Percentiles rank a stretch among this genome's conserved stretches.
Evolutionary conservation across 2,797 vertebrate species (phyloP).

Genomic region (Sarcoramphus papa): DNA sequence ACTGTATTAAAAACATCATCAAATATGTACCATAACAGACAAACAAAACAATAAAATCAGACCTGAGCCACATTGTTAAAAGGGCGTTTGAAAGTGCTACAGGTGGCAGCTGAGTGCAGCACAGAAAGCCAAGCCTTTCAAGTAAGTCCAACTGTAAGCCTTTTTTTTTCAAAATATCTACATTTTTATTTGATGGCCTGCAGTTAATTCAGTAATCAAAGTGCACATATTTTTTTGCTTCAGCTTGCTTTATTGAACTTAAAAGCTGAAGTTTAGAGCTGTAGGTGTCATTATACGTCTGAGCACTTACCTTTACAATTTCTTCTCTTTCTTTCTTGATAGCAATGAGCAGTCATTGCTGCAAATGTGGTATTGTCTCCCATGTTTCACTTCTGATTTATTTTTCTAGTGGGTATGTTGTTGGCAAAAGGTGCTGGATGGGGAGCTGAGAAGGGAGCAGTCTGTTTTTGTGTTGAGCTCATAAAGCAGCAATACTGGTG

Average conservation of each 20-base stretch:
- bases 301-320: neutral
- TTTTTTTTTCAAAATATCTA: neutral
- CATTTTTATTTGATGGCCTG: neutral
- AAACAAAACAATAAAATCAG: neutral
- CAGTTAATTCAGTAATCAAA: neutral
- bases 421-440: neutral
- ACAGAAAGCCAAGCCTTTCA: neutral
- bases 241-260: neutral
- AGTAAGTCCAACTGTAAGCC: neutral
- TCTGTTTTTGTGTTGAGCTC: neutral
- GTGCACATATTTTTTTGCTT: neutral
- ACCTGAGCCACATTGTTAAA: neutral
- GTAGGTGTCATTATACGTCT: neutral
- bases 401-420: neutral
- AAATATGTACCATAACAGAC: neutral
- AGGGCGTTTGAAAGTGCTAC: neutral
- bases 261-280: neutral
- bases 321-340: neutral
- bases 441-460: neutral
- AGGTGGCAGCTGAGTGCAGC: neutral
- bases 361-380: neutral
- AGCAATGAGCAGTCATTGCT: neutral
- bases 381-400: neutral
- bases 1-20: neutral
- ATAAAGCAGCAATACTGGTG: neutral